Evolutionary conservation across 2,113 vertebrate genomes (phyloP), one percentile per base, ranked within the genome.

Genomic region (Amphiprion percula): DNA sequence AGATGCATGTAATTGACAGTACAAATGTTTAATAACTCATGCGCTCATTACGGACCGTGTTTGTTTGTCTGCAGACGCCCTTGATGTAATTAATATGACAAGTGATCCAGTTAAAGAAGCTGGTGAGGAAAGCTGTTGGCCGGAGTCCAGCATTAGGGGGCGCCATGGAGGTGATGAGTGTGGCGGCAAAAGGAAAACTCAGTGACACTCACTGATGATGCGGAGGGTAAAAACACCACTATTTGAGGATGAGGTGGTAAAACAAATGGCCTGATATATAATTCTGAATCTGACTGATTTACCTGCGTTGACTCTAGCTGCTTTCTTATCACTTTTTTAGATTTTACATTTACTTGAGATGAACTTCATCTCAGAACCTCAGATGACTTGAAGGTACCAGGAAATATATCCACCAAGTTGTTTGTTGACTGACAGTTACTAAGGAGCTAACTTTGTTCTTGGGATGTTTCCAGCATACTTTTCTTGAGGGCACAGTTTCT

Each of bases 51-150:
- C 9, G 50, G 44, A 15, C 23, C 21, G 0, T 64, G 68, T 80
- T 83, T 87, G 81, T 86, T 73, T 86, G 85, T 71, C 79, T 73
- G 74, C 60, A 66, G 49, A 58, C 28, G 21, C 60, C 58, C 59
- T 68, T 74, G 53, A 86, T 74, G 50, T 66, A 68, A 90, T 88
- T 86, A 87, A 72, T 80, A 58, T 83, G 83, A 86, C 80, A 84
- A 84, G 46, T 49, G 73, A 90, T 84, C 47, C 69, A 80, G 84
- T 85, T 84, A 74, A 56, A 84, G 56, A 17, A 54, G n/a, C 53
- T 10, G 10, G 17, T 26, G 61, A 78, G 33, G 61, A 53, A 79
- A 14, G 60, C 11, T 11, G 11, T 52, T 14, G 7, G 50, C 0
- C 2, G 3, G 16, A 47, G 58, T 37, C 60, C 41, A 33, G 52